Evolutionary conservation across 1,140 invertebrate genomes (phyloP).

Genomic region (Cardiocondyla obscurior): DNA sequence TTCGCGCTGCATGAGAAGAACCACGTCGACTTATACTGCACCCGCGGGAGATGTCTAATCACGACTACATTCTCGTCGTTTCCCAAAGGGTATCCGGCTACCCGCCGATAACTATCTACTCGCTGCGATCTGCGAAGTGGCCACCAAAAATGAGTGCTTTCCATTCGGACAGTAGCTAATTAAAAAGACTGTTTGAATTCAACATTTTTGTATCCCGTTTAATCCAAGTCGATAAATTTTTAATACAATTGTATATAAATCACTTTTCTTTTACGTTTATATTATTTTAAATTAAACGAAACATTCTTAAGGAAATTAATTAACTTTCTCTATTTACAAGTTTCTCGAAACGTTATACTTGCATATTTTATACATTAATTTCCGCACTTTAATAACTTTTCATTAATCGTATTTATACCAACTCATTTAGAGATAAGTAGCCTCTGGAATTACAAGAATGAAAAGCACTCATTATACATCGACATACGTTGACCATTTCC

Average conservation of each 20-base stretch:
- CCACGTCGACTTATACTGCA: not conserved
- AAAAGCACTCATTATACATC: conserved; percentile 16
- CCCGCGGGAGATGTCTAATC: conserved; percentile 44
- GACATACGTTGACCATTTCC: not conserved
- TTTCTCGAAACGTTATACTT: not conserved
- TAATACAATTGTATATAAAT: not conserved
- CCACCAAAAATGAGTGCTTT: not conserved
- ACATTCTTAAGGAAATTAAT: not conserved
- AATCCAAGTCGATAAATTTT: not conserved
- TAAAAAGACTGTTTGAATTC: not conserved
- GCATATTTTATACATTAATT: not conserved
- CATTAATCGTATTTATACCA: not conserved
- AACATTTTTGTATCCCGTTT: not conserved
- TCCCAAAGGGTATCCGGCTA: conserved; percentile 8
- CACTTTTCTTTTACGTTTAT: not conserved
- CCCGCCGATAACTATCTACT: conserved; percentile 1
- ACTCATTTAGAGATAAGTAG: not conserved
- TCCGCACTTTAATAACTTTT: not conserved
- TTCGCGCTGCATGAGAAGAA: conserved; percentile 11
- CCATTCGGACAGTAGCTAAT: not conserved
- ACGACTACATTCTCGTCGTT: conserved; percentile 9
- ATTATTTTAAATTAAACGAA: not conserved
- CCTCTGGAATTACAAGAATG: not conserved
- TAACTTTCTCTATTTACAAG: not conserved
- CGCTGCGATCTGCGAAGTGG: not conserved